These are phyloP conservation scores for Nemopilema nomurai DNA, from an alignment of 30 jellyfish, hydroid and myxozoan genomes.

Conservation along the genomic window DNA sequence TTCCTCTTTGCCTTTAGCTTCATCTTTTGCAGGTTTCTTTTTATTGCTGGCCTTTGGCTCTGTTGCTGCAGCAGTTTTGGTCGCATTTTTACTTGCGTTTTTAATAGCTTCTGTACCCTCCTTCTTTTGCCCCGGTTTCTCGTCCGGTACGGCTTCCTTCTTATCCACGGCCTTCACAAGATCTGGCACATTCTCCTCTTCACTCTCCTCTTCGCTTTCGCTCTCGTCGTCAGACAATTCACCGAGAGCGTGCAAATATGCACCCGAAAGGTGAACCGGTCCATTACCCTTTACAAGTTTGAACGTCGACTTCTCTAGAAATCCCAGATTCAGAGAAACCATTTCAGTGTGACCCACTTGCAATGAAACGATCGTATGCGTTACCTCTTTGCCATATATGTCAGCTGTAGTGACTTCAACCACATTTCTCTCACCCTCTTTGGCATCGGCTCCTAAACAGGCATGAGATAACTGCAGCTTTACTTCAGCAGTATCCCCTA, in stretches of 20 bases:
- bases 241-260: constrained; percentile 68
- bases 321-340: constrained; percentile 83
- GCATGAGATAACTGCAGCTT: constrained; percentile 85
- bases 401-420: constrained; percentile 88
- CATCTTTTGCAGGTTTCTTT: constrained; percentile 48
- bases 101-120: constrained; percentile 2
- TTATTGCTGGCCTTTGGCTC: constrained; percentile 5
- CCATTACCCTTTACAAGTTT: constrained; percentile 79
- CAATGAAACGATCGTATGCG: constrained; percentile 74
- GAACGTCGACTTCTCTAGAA: constrained; percentile 63
- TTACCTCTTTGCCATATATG: constrained; percentile 61
- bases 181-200: constrained; percentile 77
- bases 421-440: constrained; percentile 92
- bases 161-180: constrained; percentile 64
- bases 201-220: constrained; percentile 56
- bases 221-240: constrained; percentile 67
- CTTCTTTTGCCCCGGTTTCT: constrained; percentile 35
- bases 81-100: background rate
- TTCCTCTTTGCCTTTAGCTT: constrained; percentile 12
- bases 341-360: constrained; percentile 75
- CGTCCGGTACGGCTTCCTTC: constrained; percentile 57
- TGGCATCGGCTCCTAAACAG: constrained; percentile 89
- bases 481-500: constrained; percentile 77
- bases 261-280: constrained; percentile 87
- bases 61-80: constrained; percentile 10